Evolutionary conservation across 2,888 invertebrate genomes (phyloP).

Genomic region (Tigriopus californicus): DNA sequence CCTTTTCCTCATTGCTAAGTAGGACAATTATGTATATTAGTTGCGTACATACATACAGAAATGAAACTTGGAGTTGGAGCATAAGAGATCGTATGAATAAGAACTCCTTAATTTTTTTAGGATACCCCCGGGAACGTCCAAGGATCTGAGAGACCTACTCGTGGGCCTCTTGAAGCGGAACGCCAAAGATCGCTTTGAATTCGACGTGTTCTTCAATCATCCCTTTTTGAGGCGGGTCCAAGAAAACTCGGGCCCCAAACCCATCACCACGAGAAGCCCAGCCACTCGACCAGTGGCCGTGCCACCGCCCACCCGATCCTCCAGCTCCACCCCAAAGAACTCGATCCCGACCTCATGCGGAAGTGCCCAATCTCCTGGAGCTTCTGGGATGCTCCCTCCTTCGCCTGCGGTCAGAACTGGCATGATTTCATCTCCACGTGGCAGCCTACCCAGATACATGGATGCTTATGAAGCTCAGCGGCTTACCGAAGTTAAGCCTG

Average conservation of each 20-base stretch:
- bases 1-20: too few relatives aligned
- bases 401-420: background rate
- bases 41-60: too few relatives aligned
- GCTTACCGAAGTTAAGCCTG: background rate
- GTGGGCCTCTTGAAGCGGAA: constrained; percentile 65
- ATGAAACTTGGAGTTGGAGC: constrained; percentile 2
- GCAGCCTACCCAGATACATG: background rate
- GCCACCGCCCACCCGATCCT: background rate
- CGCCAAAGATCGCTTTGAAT: constrained; percentile 84
- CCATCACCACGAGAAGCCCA: constrained; percentile 5
- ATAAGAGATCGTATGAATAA: too few relatives aligned
- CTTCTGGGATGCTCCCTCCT: constrained; percentile 1
- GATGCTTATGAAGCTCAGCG: background rate
- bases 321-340: background rate
- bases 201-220: constrained; percentile 88
- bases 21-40: too few relatives aligned
- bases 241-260: constrained; percentile 4
- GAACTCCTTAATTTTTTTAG: constrained; percentile 36
- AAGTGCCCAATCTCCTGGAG: background rate
- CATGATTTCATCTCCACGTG: background rate
- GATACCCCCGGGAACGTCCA: constrained; percentile 81
- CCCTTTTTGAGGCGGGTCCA: constrained; percentile 39
- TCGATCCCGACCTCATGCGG: background rate
- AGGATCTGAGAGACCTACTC: constrained; percentile 67
- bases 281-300: constrained; percentile 21